A percentile compares a stretch with the other conserved stretches of the same genome.
Evolutionary conservation across 2,113 vertebrate species (phyloP).

Genomic region (Numida meleagris): DNA sequence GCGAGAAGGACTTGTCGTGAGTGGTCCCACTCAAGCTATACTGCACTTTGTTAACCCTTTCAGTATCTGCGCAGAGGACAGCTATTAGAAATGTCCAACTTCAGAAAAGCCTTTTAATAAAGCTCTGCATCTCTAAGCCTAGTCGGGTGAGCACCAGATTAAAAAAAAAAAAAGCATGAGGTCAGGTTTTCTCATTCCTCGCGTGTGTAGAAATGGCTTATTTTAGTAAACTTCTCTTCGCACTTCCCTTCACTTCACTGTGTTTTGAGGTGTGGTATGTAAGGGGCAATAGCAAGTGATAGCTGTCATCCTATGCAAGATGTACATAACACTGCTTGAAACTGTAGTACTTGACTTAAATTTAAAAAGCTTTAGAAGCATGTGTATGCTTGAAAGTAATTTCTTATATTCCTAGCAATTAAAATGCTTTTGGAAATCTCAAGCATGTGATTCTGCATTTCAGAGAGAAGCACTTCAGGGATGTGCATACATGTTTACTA

Average conservation of each 20-base stretch:
- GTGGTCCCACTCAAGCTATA: background rate
- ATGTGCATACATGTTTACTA: background rate
- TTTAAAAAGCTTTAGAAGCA: background rate
- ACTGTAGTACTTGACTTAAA: background rate
- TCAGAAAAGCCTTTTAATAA: background rate
- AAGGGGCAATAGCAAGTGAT: background rate
- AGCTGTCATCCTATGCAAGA: background rate
- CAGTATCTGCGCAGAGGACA: background rate
- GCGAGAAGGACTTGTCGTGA: background rate
- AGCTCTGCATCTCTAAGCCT: background rate
- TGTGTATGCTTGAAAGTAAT: fast-evolving
- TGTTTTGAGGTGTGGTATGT: fast-evolving
- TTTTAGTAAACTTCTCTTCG: background rate
- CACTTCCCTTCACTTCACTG: background rate
- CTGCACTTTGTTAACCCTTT: background rate
- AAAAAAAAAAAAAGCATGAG: background rate
- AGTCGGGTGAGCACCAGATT: background rate
- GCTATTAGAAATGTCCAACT: background rate
- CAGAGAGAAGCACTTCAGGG: background rate
- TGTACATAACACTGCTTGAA: background rate
- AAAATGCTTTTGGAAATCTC: background rate
- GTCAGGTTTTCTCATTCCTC: background rate
- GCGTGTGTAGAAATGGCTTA: background rate
- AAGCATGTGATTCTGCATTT: background rate
- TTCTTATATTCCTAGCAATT: background rate